Conservation (phyloP, 1,140 invertebrate species). For the Oscheius sp. region DNA sequence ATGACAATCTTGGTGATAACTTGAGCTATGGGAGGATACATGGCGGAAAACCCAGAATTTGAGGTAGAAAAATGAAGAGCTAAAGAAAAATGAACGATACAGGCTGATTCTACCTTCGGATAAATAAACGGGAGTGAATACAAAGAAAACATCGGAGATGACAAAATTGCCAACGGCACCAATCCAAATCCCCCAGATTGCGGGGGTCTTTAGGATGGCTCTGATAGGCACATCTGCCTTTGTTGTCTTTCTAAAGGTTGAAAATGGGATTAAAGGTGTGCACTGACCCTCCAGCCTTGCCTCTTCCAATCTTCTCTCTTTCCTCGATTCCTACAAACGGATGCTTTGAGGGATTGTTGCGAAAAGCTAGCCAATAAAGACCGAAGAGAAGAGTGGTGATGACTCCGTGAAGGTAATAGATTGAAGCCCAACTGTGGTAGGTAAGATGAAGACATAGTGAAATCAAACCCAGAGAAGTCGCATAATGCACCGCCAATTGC, state of each 20-base stretch:
- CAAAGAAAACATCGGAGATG: constrained; percentile 48
- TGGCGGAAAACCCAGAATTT: background rate
- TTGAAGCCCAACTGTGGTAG: constrained; percentile 21
- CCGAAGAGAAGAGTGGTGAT: constrained; percentile 18
- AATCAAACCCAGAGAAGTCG: constrained; percentile 9
- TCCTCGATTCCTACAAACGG: constrained; percentile 29
- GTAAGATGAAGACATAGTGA: too few relatives aligned
- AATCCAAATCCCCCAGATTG: constrained; percentile 54
- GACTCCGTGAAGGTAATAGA: constrained; percentile 29
- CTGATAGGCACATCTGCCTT: constrained; percentile 16
- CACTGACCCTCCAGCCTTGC: constrained; percentile 1
- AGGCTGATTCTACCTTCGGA: too few relatives aligned
- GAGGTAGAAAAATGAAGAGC: background rate
- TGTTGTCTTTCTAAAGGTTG: constrained; percentile 13
- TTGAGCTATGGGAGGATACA: background rate
- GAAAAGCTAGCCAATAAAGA: constrained; percentile 20
- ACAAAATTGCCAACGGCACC: constrained; percentile 50
- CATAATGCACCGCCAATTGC: constrained; percentile 31
- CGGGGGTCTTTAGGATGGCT: constrained; percentile 37
- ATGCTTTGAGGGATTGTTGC: constrained; percentile 37
- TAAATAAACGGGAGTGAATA: constrained; percentile 38
- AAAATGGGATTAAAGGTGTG: background rate
- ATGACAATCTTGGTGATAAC: background rate
- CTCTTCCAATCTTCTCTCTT: constrained; percentile 24
- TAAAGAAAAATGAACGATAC: background rate